phyloP scores from a whole-genome alignment of 1,140 invertebrate genomes.

The Agrilus planipennis region DNA sequence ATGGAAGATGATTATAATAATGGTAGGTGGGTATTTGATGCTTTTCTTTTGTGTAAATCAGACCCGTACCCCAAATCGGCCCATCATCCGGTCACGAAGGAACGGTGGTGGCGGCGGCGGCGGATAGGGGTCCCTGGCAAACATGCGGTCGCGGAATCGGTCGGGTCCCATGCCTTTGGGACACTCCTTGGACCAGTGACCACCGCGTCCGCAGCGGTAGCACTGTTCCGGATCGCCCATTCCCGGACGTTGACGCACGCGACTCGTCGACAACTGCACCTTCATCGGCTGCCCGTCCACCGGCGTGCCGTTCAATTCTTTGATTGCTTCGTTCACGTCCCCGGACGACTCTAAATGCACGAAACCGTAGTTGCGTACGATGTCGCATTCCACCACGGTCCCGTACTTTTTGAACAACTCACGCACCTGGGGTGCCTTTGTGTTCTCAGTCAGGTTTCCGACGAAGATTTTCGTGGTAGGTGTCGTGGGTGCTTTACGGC shows the following conservation, averaged over 20 bases:
- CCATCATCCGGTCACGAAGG: slow-evolving; percentile 75
- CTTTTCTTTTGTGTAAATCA: too few relatives aligned
- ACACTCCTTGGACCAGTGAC: slow-evolving; percentile 92
- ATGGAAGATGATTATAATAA: too few relatives aligned
- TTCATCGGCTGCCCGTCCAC: slow-evolving; percentile 80
- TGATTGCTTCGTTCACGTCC: slow-evolving; percentile 73
- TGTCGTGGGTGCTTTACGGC: slow-evolving; percentile 69
- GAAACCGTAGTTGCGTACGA: slow-evolving; percentile 85
- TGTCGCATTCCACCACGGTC: slow-evolving; percentile 81
- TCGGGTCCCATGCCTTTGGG: slow-evolving; percentile 66
- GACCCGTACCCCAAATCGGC: slow-evolving; percentile 65
- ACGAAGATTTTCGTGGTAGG: slow-evolving; percentile 84
- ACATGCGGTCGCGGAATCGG: slow-evolving; percentile 70
- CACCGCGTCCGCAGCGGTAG: slow-evolving; percentile 84
- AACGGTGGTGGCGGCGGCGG: slow-evolving; percentile 75
- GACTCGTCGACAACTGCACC: slow-evolving; percentile 81
- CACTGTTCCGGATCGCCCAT: slow-evolving; percentile 93
- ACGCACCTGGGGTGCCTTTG: slow-evolving; percentile 74
- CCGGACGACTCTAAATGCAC: slow-evolving; percentile 75
- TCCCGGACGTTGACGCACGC: slow-evolving; percentile 81
- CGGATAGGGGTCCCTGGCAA: slow-evolving; percentile 70
- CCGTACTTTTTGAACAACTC: slow-evolving; percentile 79
- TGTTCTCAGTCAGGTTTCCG: slow-evolving; percentile 79
- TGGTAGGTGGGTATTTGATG: too few relatives aligned
- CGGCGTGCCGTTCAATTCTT: slow-evolving; percentile 72